A percentile compares a stretch with the other conserved stretches of the same genome.
Evolutionary conservation across 2,888 invertebrate species (phyloP).

Genomic region (Xestoiulus laeticollis): DNA sequence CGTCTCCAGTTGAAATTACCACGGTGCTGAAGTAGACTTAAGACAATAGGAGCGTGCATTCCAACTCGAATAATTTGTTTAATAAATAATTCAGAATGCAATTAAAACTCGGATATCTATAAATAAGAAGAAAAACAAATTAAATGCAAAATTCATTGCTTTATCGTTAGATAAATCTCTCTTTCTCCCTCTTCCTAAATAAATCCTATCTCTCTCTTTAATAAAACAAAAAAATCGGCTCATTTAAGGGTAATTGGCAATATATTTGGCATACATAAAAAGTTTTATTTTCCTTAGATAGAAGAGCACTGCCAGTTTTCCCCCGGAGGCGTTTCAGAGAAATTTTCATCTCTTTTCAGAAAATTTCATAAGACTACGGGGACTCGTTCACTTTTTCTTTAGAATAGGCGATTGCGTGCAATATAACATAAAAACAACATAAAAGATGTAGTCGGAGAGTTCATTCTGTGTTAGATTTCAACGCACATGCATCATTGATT

Average conservation of each 20-base stretch:
- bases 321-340: constrained; percentile 17
- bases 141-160: constrained; percentile 26
- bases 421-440: constrained; percentile 26
- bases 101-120: constrained; percentile 12
- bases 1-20: background rate
- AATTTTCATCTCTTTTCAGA: constrained; percentile 26
- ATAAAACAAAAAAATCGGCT: constrained; percentile 15
- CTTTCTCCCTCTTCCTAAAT: constrained; percentile 14
- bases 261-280: constrained; percentile 26
- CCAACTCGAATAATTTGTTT: constrained; percentile 18
- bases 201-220: constrained; percentile 18
- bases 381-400: constrained; percentile 14
- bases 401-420: constrained; percentile 16
- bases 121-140: constrained; percentile 26
- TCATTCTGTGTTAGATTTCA: constrained; percentile 17
- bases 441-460: constrained; percentile 18
- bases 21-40: background rate
- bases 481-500: constrained; percentile 26
- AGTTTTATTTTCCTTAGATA: background rate
- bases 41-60: background rate
- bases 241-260: constrained; percentile 26
- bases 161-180: constrained; percentile 18
- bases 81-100: constrained; percentile 26
- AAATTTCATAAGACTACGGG: constrained; percentile 18
- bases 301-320: constrained; percentile 6